These are phyloP conservation scores for Drosophila guanche DNA, from an alignment of 1,140 invertebrate genomes.

Conservation along the genomic window DNA sequence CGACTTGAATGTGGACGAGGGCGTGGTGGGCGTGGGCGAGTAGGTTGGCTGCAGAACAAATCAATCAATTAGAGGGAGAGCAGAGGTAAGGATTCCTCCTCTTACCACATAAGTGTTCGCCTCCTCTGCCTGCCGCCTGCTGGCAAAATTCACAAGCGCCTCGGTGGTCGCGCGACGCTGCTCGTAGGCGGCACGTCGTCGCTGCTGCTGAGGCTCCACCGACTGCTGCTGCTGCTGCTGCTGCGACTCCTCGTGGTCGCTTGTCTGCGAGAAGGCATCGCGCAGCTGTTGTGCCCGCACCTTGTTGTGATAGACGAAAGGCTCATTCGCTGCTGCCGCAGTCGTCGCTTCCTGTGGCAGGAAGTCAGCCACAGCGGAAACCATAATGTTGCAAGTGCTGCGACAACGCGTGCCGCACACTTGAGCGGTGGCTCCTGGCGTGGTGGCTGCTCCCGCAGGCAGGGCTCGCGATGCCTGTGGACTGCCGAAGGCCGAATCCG, in stretches of 20 bases:
- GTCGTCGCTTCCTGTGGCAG: conserved; percentile 40
- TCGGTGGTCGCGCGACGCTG: conserved; percentile 76
- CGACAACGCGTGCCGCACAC: conserved; percentile 84
- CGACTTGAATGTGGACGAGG: conserved; percentile 76
- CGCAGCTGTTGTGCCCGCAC: conserved; percentile 74
- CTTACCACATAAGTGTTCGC: conserved; percentile 77
- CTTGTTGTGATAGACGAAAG: conserved; percentile 75
- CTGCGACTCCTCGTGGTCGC: conserved; percentile 71
- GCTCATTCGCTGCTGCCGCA: conserved; percentile 39
- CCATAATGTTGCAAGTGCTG: conserved; percentile 88
- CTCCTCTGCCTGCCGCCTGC: conserved; percentile 71
- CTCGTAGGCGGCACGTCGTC: conserved; percentile 58
- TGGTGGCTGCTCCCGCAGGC: conserved; percentile 1
- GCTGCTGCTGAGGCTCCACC: conserved; percentile 13
- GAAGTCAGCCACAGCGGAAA: conserved; percentile 84
- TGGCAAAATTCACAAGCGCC: conserved; percentile 58
- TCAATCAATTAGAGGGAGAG: background rate
- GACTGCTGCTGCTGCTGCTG: conserved; percentile 24
- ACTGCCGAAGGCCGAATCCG: conserved; percentile 78
- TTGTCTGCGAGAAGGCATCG: conserved; percentile 81
- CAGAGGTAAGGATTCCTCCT: background rate
- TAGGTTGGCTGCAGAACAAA: conserved; percentile 50
- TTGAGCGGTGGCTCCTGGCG: conserved; percentile 48
- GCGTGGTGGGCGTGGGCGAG: conserved; percentile 63
- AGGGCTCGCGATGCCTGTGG: conserved; percentile 62